These are phyloP conservation scores for Trematomus bernacchii DNA, from an alignment of 2,797 vertebrate species.

Conservation along the genomic window DNA sequence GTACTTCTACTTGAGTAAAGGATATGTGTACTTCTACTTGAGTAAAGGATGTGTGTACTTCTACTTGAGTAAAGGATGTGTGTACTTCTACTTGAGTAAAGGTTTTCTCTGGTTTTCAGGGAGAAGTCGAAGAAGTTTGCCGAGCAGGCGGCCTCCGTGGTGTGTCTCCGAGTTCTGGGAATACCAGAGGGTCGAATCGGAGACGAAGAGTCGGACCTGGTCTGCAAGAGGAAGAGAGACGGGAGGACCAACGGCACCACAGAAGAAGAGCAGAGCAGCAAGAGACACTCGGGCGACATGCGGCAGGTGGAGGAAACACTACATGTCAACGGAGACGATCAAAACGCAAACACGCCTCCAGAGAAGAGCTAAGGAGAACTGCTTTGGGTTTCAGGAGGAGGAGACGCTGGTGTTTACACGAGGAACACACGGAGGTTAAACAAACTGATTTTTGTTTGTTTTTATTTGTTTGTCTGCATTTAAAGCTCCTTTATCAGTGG, in stretches of 20 bases:
- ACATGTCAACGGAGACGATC: background rate
- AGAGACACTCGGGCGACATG: slow-evolving; percentile 55
- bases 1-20: too few species aligned
- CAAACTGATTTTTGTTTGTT: too few species aligned
- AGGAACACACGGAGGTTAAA: too few species aligned
- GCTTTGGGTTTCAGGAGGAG: too few species aligned
- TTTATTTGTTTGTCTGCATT: too few species aligned
- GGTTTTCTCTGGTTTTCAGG: slow-evolving; percentile 92
- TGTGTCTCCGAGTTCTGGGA: slow-evolving; percentile 90
- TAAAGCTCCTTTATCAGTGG: background rate
- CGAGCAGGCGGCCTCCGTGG: slow-evolving; percentile 94
- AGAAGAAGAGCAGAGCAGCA: slow-evolving; percentile 63
- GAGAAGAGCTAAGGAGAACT: too few species aligned
- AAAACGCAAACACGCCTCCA: background rate
- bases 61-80: too few species aligned
- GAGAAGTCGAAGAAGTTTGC: slow-evolving; percentile 98
- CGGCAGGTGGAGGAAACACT: slow-evolving; percentile 46
- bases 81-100: too few species aligned
- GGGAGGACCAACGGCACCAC: slow-evolving; percentile 50
- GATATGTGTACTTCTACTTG: too few species aligned
- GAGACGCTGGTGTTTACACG: too few species aligned
- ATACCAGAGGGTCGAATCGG: slow-evolving; percentile 90
- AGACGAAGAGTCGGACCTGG: slow-evolving; percentile 84
- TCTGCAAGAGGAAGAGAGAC: slow-evolving; percentile 92
- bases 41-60: too few species aligned